These are phyloP conservation scores for Leptinotarsa undecemlineata DNA, from an alignment of 1,140 invertebrate genomes.

Conservation along the genomic window DNA sequence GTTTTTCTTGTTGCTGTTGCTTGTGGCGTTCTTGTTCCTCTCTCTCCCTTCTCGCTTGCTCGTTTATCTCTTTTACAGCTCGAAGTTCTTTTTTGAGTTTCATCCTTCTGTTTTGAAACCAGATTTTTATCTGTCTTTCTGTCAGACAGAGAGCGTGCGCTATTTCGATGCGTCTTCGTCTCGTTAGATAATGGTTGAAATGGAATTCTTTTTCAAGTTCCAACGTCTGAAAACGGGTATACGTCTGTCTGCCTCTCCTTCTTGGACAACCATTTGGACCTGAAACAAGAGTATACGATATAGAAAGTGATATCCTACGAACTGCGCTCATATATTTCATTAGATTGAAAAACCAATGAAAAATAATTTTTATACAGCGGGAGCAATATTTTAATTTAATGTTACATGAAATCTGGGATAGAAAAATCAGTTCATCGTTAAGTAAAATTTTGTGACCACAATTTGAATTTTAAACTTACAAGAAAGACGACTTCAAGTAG, in stretches of 20 bases:
- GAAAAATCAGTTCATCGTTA: too few relatives aligned
- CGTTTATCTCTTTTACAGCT: constrained; percentile 93
- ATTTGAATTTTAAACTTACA: too few relatives aligned
- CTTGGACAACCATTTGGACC: constrained; percentile 95
- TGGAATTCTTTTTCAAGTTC: constrained; percentile 98
- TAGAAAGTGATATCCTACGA: background rate
- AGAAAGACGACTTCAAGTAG: too few relatives aligned
- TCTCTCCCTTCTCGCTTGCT: constrained; percentile 85
- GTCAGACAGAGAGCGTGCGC: constrained; percentile 94
- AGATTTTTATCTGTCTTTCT: constrained; percentile 96
- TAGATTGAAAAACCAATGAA: too few relatives aligned
- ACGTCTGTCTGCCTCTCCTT: constrained; percentile 91
- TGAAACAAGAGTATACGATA: constrained; percentile 60
- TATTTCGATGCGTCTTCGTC: constrained; percentile 94
- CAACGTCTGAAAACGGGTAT: constrained; percentile 92
- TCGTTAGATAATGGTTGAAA: constrained; percentile 96
- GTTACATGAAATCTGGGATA: too few relatives aligned
- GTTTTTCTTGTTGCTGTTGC: constrained; percentile 85
- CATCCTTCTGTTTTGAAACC: constrained; percentile 97
- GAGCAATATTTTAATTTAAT: too few relatives aligned
- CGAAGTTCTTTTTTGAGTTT: constrained; percentile 95
- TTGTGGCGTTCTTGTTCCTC: constrained; percentile 91
- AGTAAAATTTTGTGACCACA: too few relatives aligned
- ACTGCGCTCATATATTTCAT: background rate
- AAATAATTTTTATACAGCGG: too few relatives aligned